Conservation (phyloP, 2,113 vertebrate genomes). For the Periophthalmus modestus region DNA sequence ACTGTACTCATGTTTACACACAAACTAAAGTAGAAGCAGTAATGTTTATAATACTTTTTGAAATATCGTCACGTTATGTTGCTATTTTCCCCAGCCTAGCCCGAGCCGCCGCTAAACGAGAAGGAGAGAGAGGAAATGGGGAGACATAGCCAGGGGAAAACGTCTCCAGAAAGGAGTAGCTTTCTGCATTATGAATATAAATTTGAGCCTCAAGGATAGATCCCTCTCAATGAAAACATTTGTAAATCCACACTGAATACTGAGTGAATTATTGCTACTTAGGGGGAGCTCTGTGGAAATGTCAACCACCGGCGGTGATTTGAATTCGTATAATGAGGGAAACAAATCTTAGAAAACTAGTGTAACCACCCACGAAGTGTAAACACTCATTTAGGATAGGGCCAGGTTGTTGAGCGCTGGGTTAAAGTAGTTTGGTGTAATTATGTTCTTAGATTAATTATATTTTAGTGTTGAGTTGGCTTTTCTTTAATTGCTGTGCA, state of each 20-base stretch:
- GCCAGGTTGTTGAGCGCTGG: background rate
- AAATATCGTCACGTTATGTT: constrained; percentile 59
- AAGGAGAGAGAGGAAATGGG: constrained; percentile 41
- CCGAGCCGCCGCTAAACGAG: constrained; percentile 41
- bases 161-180: constrained; percentile 34
- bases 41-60: constrained; percentile 57
- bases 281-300: constrained; percentile 10
- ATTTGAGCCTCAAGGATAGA: constrained; percentile 31
- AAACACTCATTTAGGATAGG: constrained; percentile 3
- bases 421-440: background rate
- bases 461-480: background rate
- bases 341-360: constrained; percentile 3
- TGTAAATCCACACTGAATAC: constrained; percentile 8
- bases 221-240: constrained; percentile 18
- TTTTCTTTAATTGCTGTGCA: background rate
- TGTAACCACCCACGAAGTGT: background rate
- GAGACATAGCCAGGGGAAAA: constrained; percentile 48
- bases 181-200: constrained; percentile 32
- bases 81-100: constrained; percentile 34
- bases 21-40: constrained; percentile 41
- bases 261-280: constrained; percentile 14
- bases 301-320: constrained; percentile 4
- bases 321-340: constrained; percentile 5
- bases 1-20: constrained; percentile 35
- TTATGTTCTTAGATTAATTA: background rate